Evolutionary conservation across 2,888 invertebrate genomes (phyloP), one percentile per base, ranked within the genome.

Genomic region (Eupsilia transversa): DNA sequence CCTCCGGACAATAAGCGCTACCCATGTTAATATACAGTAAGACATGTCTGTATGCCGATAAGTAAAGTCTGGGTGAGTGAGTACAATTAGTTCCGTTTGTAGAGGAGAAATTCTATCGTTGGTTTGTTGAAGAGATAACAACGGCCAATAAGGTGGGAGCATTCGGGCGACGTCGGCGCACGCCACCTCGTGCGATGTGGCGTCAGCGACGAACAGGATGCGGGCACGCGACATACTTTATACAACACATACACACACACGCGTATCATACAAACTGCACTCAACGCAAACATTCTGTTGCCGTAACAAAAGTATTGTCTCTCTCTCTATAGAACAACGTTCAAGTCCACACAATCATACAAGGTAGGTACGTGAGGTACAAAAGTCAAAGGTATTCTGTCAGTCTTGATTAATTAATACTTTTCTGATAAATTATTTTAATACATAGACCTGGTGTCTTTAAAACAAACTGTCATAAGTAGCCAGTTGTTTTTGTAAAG

Each of bases 181-280:
- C 92, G 91, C 90, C 91, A 92, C 92, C 94, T 96, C 96, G 92
- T 91, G 92, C 93, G 95, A 95, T 95, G 92, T 94, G 89, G 89
- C 94, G 96, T 95, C 96, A 95, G 89, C 88, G 86, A 82, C 91
- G 90, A 95, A 94, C 96, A 95, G 95, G 96, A 96, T 95, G 93
- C 94, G 92, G 89, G 92, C 91, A 91, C 91, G 92, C 93, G 93
- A 92, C 93, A 94, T 89, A 94, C 92, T 92, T 93, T 86, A 88
- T 75, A 81, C 80, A 82, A 71, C 72, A 82, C 72, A 80, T 61
- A 79, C 69, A 82, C 71, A 79, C 73, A 82, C 80, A 74, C 81
- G 78, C 73, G 74, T 73, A 84, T 59, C 74, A 71, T 75, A 81
- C 82, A 77, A 76, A 88, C 82, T 88, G 86, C 88, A 90, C 86